Percentiles rank a stretch among this genome's conserved stretches.
phyloP scores from a whole-genome alignment of 92 coral and sea anemone species.

The Epizoanthus fatuus region DNA sequence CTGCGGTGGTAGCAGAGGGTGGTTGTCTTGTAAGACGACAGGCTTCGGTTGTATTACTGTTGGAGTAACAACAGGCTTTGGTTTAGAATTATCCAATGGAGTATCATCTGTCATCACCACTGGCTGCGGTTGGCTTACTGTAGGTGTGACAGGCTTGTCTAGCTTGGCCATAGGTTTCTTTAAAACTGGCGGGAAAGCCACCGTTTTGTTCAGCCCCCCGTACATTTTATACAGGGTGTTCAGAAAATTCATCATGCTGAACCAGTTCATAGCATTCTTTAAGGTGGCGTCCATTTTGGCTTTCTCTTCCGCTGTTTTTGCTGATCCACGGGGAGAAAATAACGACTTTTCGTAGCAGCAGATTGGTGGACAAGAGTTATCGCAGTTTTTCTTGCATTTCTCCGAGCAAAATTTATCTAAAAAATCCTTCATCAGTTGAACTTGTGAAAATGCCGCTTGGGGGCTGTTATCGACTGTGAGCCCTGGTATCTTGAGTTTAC shows the following conservation, averaged over 20 bases:
- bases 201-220: slow-evolving; percentile 50
- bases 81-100: neutral
- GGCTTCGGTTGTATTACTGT: slow-evolving; percentile 1
- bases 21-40: neutral
- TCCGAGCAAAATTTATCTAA: slow-evolving; percentile 80
- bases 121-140: neutral
- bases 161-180: neutral
- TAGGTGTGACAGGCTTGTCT: slow-evolving; percentile 12
- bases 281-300: slow-evolving; percentile 57
- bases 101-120: slow-evolving; percentile 9
- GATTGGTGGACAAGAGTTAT: slow-evolving; percentile 83
- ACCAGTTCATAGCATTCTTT: slow-evolving; percentile 84
- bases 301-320: neutral
- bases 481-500: slow-evolving; percentile 36
- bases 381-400: slow-evolving; percentile 71
- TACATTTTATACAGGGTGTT: slow-evolving; percentile 82
- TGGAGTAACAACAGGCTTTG: neutral
- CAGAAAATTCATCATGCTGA: slow-evolving; percentile 88
- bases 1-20: neutral
- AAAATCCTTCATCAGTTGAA: slow-evolving; percentile 63
- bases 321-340: neutral
- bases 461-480: slow-evolving; percentile 3
- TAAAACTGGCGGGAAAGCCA: neutral
- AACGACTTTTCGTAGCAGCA: slow-evolving; percentile 67
- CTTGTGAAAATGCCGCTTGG: slow-evolving; percentile 22